Conservation (phyloP, 1,140 invertebrate genomes). For the Arctopsyche grandis region DNA sequence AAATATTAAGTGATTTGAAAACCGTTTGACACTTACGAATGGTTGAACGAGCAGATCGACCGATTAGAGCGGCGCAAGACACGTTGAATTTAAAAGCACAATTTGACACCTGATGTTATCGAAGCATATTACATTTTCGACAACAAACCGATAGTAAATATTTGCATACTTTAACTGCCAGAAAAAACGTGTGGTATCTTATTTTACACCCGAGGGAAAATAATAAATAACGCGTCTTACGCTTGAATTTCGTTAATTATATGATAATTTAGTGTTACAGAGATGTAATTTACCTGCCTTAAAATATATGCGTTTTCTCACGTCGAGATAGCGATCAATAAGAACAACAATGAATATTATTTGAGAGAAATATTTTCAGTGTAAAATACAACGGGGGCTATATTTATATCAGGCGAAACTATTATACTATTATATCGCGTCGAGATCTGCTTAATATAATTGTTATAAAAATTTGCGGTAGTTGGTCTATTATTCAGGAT, state of each 20-base stretch:
- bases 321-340: not conserved
- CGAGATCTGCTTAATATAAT: too few species aligned
- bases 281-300: constrained; percentile 1
- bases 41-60: too few species aligned
- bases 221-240: constrained; percentile 13
- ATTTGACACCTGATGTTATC: not conserved
- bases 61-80: not conserved
- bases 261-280: constrained; percentile 23
- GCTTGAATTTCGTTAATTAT: constrained; percentile 15
- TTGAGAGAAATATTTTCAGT: not conserved
- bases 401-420: too few species aligned
- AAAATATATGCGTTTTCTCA: constrained; percentile 11
- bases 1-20: not conserved
- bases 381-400: too few species aligned
- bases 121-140: not conserved
- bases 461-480: too few species aligned
- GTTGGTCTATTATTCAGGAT: too few species aligned
- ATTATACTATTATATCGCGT: too few species aligned
- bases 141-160: constrained; percentile 13
- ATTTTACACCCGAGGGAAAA: constrained; percentile 17
- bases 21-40: not conserved
- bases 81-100: not conserved
- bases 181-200: not conserved
- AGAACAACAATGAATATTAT: constrained; percentile 2
- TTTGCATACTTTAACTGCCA: not conserved